Conservation (phyloP, 2,888 invertebrate species). For the Venusia cambrica region DNA sequence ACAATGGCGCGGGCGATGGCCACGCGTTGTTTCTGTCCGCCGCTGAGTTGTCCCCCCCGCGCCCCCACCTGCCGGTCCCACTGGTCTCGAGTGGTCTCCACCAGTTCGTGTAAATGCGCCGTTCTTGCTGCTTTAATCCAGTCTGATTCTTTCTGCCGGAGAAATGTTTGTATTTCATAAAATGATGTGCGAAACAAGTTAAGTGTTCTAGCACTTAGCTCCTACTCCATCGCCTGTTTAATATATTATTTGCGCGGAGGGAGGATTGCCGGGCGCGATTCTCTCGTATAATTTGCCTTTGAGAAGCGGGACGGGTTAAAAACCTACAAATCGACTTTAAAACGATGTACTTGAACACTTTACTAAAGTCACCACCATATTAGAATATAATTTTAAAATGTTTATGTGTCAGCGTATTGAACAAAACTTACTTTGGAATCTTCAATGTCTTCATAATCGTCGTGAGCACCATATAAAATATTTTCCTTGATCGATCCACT, state of each 20-base stretch:
- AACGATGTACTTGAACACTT: too few species aligned
- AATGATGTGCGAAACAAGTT: not conserved
- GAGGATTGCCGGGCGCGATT: too few species aligned
- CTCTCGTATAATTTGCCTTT: too few species aligned
- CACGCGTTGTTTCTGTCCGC: conserved; percentile 95
- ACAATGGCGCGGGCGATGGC: conserved; percentile 96
- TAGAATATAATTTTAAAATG: too few species aligned
- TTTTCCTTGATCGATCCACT: conserved; percentile 94
- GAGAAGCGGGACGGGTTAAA: too few species aligned
- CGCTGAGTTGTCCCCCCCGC: conserved; percentile 92
- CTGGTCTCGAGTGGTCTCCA: conserved; percentile 84
- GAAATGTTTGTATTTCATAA: not conserved
- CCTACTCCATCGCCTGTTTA: too few species aligned
- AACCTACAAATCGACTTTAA: too few species aligned
- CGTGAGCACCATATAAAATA: conserved; percentile 90
- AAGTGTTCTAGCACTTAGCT: too few species aligned
- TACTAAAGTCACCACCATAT: too few species aligned
- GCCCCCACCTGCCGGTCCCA: conserved; percentile 94
- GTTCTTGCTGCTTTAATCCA: conserved; percentile 85
- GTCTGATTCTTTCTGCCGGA: conserved; percentile 48
- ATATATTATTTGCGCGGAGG: too few species aligned
- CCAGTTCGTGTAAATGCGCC: conserved; percentile 93
- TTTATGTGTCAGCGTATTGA: too few species aligned
- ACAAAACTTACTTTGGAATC: conserved; percentile 38
- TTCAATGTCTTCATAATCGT: conserved; percentile 43